These are phyloP conservation scores for Antheraea pernyi DNA, from an alignment of 1,140 invertebrate genomes.

Conservation along the genomic window DNA sequence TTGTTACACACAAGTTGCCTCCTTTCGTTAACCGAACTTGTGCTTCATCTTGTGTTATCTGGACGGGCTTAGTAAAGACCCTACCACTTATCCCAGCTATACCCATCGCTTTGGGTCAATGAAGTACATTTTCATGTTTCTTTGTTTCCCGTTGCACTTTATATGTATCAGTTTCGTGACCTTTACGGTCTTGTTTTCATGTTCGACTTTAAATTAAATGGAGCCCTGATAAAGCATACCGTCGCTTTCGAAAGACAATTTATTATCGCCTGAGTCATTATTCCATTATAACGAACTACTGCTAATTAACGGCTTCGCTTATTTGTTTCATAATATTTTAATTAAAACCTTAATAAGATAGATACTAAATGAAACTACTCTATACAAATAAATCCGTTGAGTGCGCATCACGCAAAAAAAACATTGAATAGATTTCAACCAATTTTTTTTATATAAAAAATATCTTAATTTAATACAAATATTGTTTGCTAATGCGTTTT, in stretches of 20 bases:
- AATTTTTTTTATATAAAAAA: no score
- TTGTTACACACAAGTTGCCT: no score
- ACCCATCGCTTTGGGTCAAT: background rate
- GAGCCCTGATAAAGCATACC: slow-evolving; percentile 7
- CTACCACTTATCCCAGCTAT: no score
- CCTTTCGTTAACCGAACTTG: no score
- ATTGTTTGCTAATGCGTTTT: no score
- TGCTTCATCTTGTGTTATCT: no score
- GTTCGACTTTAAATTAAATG: slow-evolving; percentile 6
- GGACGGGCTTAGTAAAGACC: no score
- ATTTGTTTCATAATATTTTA: background rate
- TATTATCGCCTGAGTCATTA: slow-evolving; percentile 7
- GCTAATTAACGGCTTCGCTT: background rate
- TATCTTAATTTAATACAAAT: no score
- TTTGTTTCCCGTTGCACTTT: background rate
- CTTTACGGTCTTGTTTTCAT: slow-evolving; percentile 6
- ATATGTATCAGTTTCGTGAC: slow-evolving; percentile 2
- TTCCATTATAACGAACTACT: background rate
- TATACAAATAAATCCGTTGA: no score
- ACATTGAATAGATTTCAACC: no score
- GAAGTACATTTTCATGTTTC: background rate
- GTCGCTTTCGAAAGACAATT: background rate
- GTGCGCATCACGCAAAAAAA: no score
- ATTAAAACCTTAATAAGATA: background rate
- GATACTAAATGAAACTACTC: no score